Percentiles rank a stretch among this genome's conserved stretches.
Evolutionary conservation across 2,888 invertebrate species (phyloP).

Genomic region (Dascillus cervinus): DNA sequence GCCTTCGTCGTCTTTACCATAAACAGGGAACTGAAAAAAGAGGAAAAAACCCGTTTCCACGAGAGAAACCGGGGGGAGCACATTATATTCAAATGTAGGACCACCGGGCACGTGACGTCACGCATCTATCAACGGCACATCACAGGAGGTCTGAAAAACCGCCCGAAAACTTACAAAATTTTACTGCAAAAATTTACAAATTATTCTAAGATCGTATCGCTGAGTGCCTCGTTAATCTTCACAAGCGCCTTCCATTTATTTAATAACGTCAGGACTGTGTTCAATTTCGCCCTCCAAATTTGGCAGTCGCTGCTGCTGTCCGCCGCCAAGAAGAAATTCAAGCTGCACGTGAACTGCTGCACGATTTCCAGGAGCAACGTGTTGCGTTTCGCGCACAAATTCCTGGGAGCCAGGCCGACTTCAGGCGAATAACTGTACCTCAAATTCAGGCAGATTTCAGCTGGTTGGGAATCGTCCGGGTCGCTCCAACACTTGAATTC

Average conservation of each 20-base stretch:
- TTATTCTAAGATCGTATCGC: too few species aligned
- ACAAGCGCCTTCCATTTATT: constrained; percentile 19
- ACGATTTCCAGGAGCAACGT: constrained; percentile 41
- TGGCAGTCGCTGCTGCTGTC: constrained; percentile 43
- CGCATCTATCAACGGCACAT: constrained; percentile 32
- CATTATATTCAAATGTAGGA: constrained; percentile 42
- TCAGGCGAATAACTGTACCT: constrained; percentile 30
- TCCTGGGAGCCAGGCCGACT: constrained; percentile 35
- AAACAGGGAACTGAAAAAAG: constrained; percentile 21
- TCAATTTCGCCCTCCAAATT: constrained; percentile 37
- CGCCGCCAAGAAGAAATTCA: constrained; percentile 40
- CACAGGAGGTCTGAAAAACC: constrained; percentile 13
- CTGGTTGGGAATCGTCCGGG: constrained; percentile 39
- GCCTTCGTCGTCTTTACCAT: constrained; percentile 19
- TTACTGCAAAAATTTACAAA: too few species aligned
- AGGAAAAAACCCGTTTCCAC: constrained; percentile 19
- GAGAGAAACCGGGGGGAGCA: constrained; percentile 23
- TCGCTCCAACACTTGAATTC: constrained; percentile 46
- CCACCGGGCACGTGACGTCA: constrained; percentile 37
- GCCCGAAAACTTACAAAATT: too few species aligned
- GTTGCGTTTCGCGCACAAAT: constrained; percentile 43
- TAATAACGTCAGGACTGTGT: constrained; percentile 4
- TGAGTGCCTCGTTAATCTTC: constrained; percentile 9
- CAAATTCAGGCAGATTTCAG: constrained; percentile 40
- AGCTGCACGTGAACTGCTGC: too few species aligned